phyloP scores from a whole-genome alignment of 2,113 vertebrate species.

The human (Homo sapiens) region GRCh38 chrX:101267501-101268000 shows the following conservation, averaged over 20 bases:
- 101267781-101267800: not conserved
- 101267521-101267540: not conserved
- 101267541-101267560: not conserved
- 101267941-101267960: not conserved
- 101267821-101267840: not conserved
- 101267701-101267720: no score
- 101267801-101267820: constrained; percentile 47
- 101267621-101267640: not conserved
- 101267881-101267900: not conserved
- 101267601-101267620: not conserved
- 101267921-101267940: not conserved
- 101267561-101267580: not conserved
- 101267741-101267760: not conserved
- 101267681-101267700: no score
- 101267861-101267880: not conserved
- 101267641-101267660: not conserved
- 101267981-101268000: not conserved
- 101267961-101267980: not conserved
- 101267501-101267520: no score
- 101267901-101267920: not conserved
- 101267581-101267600: not conserved
- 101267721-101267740: not conserved
- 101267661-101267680: no score
- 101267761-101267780: not conserved
- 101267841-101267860: not conserved